Conservation (phyloP, 2,113 vertebrate genomes). For the Isurus oxyrinchus region DNA sequence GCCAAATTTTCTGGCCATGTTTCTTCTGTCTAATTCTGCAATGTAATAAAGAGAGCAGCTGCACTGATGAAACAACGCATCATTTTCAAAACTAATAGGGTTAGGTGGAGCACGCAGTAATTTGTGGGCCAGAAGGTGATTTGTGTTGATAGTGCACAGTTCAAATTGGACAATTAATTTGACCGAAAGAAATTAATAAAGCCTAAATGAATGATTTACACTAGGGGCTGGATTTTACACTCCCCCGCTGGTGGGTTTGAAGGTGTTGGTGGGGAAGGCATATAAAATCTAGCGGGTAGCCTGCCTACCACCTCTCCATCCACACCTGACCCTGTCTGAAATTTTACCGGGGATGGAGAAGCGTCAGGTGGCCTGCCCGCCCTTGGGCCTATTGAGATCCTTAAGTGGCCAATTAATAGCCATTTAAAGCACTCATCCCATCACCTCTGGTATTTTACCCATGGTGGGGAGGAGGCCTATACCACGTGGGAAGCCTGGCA, state of each 20-base stretch:
- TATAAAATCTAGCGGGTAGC: too few species aligned
- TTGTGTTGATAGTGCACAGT: background rate
- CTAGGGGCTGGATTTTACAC: background rate
- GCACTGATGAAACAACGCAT: background rate
- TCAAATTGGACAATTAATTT: conserved; percentile 22
- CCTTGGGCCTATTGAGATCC: background rate
- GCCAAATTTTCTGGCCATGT: background rate
- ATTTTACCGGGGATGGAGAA: too few species aligned
- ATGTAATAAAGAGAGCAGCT: conserved; percentile 20
- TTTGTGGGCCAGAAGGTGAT: background rate
- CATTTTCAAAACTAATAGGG: conserved; percentile 13
- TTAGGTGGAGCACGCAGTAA: background rate
- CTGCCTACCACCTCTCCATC: too few species aligned
- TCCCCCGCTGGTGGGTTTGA: background rate
- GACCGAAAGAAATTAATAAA: background rate
- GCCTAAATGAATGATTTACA: background rate
- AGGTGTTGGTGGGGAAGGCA: background rate
- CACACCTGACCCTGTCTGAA: too few species aligned
- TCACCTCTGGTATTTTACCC: background rate
- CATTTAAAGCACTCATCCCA: background rate
- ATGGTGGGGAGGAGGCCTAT: too few species aligned
- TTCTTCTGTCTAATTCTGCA: background rate
- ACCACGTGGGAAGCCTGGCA: too few species aligned
- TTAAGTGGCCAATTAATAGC: background rate
- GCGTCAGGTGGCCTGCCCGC: background rate